Conservation (phyloP, 2,113 vertebrate species). For the Oostethus manadensis region DNA sequence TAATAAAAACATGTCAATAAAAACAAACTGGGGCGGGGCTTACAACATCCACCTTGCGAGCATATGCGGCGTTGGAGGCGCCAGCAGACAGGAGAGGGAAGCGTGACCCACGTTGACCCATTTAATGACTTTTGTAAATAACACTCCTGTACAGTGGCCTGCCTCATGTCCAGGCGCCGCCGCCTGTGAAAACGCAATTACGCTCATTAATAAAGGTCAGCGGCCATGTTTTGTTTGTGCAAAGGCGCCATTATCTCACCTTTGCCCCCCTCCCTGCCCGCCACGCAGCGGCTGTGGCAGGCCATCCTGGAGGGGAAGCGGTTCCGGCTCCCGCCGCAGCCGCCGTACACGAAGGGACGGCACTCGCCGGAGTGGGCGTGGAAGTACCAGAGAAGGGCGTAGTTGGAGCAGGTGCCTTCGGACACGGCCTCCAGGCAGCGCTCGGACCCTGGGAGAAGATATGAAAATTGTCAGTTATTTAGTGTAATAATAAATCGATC, state of each 20-base stretch:
- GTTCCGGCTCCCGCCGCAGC: constrained; percentile 81
- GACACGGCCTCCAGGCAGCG: constrained; percentile 76
- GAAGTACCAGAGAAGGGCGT: constrained; percentile 81
- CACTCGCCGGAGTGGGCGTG: constrained; percentile 62
- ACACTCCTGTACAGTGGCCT: constrained; percentile 31
- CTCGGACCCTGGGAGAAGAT: constrained; percentile 35
- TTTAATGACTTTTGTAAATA: constrained; percentile 31
- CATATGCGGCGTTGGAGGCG: constrained; percentile 58
- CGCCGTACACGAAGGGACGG: constrained; percentile 81
- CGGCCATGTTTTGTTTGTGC: not conserved
- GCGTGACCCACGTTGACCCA: too few species aligned
- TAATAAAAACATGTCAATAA: not conserved
- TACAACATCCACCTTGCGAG: not conserved
- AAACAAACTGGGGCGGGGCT: not conserved
- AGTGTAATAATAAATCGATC: too few species aligned
- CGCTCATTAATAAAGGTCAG: not conserved
- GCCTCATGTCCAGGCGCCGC: constrained; percentile 25
- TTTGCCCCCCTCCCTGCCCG: not conserved
- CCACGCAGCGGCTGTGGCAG: constrained; percentile 67
- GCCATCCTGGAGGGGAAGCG: constrained; percentile 70
- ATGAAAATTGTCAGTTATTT: too few species aligned
- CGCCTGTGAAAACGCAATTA: constrained; percentile 21
- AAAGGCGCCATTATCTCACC: not conserved
- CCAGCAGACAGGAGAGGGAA: constrained; percentile 1
- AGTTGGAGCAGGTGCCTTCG: constrained; percentile 76